A percentile compares a stretch with the other conserved stretches of the same genome.
Conservation (phyloP, 2,888 invertebrate species). For the Laspeyria flexula region DNA sequence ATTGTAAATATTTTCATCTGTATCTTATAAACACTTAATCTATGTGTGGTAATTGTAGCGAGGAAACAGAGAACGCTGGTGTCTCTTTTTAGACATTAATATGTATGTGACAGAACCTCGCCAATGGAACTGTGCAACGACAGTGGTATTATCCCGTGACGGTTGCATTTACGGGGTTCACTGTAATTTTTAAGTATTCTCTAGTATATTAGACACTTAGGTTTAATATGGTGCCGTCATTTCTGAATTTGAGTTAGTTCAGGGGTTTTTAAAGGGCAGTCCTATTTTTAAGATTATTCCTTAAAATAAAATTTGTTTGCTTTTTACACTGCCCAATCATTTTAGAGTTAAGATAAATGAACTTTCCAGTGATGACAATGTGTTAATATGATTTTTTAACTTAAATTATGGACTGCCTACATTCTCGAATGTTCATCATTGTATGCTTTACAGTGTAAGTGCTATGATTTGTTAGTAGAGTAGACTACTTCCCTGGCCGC, state of each 20-base stretch:
- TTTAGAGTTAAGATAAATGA: slow-evolving; percentile 55
- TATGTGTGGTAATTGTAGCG: slow-evolving; percentile 80
- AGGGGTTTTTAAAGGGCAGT: slow-evolving; percentile 70
- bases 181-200: slow-evolving; percentile 80
- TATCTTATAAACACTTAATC: slow-evolving; percentile 74
- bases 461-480: slow-evolving; percentile 69
- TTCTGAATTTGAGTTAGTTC: slow-evolving; percentile 85
- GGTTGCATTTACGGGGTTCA: slow-evolving; percentile 68
- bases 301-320: slow-evolving; percentile 53
- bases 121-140: slow-evolving; percentile 52
- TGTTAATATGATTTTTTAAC: slow-evolving; percentile 43
- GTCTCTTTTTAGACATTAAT: slow-evolving; percentile 64
- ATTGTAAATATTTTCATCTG: slow-evolving; percentile 82
- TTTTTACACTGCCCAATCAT: slow-evolving; percentile 59
- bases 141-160: slow-evolving; percentile 34
- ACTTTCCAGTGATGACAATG: slow-evolving; percentile 56
- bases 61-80: slow-evolving; percentile 57
- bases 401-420: slow-evolving; percentile 72
- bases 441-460: slow-evolving; percentile 71
- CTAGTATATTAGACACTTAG: slow-evolving; percentile 74
- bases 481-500: slow-evolving; percentile 72
- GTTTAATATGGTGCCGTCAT: slow-evolving; percentile 77
- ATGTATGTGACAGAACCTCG: slow-evolving; percentile 61
- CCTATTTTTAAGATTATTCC: slow-evolving; percentile 58
- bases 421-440: slow-evolving; percentile 73